Evolutionary conservation across 2,113 vertebrate species (phyloP), one percentile per base, ranked within the genome.

Genomic region (Pedionomus torquatus): DNA sequence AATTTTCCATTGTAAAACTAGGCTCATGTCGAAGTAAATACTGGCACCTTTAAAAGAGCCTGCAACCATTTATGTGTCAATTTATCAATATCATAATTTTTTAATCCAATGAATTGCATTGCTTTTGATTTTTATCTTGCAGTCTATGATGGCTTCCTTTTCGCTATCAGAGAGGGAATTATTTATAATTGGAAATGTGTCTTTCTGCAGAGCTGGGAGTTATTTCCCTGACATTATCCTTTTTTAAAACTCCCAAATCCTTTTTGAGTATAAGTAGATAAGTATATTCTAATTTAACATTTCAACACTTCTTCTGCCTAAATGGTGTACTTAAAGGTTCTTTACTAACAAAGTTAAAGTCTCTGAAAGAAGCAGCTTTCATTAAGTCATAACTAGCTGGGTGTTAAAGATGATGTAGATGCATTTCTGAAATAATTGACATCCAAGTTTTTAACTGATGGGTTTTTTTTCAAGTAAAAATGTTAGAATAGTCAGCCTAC

Each of bases 91-190:
- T 58, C 52, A 55, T 77, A 25, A 43, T 6, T 91, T 95, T 95
- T 87, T 76, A 97, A 87, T 95, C 81, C 75, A 84, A 68, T 90
- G 7, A 75, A 70, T 68, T 87, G 8, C 86, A 85, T 84, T 95
- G 35, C 39, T 82, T 87, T 97, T 91, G n/a, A 93, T 70, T 97
- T 97, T 97, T 94, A 89, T 95, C 39, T 94, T 90, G 15, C 41
- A 79, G 17, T 39, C 87, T 90, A 43, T 96, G 69, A 82, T 25
- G 60, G 71, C 83, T 91, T 95, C 7, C 11, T 96, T 94, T 96
- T 96, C 63, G 82, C 96, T 95, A 88, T 90, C 55, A 37, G 81
- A 94, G 64, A 48, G 75, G 85, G 31, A 51, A 44, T 68, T 83
- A 75, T 93, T 91, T 93, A 23, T 91, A 63, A 41, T 78, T 90